These are phyloP conservation scores for Protaetia brevitarsis DNA, from an alignment of 1,140 invertebrate genomes.

Conservation along the genomic window DNA sequence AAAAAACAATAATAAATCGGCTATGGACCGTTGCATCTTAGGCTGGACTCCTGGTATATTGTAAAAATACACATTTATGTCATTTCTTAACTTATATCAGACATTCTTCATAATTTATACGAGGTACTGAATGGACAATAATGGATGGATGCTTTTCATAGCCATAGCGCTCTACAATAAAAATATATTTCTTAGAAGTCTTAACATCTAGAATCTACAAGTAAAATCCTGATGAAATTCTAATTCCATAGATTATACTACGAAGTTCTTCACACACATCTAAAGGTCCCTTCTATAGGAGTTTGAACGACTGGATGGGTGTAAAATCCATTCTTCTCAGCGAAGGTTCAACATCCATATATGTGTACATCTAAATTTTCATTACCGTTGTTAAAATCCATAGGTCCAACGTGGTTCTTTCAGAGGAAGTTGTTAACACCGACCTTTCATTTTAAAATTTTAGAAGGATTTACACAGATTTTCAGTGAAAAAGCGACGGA, in stretches of 20 bases:
- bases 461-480: slow-evolving; percentile 79
- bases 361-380: neutral
- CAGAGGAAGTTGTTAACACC: slow-evolving; percentile 83
- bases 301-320: slow-evolving; percentile 56
- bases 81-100: no score
- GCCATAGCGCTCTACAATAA: no score
- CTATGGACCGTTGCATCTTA: no score
- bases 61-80: no score
- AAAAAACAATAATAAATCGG: no score
- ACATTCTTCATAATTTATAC: no score
- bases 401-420: slow-evolving; percentile 67
- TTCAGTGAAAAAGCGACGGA: slow-evolving; percentile 74
- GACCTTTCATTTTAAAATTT: slow-evolving; percentile 85
- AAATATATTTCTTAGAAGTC: no score
- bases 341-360: slow-evolving; percentile 47
- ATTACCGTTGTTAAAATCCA: slow-evolving; percentile 21
- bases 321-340: slow-evolving; percentile 53
- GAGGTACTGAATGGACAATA: no score
- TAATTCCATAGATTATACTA: slow-evolving; percentile 53
- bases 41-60: no score
- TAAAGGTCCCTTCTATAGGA: slow-evolving; percentile 57
- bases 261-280: slow-evolving; percentile 55
- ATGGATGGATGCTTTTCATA: no score
- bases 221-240: no score
- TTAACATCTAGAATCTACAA: no score